Percentiles rank a stretch among this genome's conserved stretches.
Conservation (phyloP, 2,888 invertebrate genomes). For the Ceriagrion tenellum region DNA sequence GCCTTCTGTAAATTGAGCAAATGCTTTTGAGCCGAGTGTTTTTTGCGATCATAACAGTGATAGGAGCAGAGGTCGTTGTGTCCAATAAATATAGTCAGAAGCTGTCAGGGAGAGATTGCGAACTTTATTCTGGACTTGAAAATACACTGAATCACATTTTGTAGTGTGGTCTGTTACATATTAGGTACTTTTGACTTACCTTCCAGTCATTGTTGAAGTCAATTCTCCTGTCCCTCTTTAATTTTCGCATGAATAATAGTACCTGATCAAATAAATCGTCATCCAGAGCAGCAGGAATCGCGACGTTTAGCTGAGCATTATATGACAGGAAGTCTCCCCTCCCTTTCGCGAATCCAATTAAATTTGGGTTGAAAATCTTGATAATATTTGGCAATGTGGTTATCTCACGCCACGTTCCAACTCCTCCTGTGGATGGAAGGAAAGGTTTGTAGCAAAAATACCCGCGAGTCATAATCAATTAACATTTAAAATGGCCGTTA, state of each 20-base stretch:
- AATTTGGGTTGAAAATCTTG: conserved; percentile 71
- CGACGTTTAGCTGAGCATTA: conserved; percentile 83
- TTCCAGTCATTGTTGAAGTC: conserved; percentile 83
- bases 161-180: too few species aligned
- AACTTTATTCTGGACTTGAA: background rate
- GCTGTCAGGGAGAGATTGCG: conserved; percentile 61
- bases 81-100: conserved; percentile 71
- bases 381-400: conserved; percentile 70
- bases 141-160: too few species aligned
- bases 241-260: conserved; percentile 79
- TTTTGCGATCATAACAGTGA: conserved; percentile 69
- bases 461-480: background rate
- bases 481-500: too few species aligned
- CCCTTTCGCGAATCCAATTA: conserved; percentile 73
- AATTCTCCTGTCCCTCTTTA: conserved; percentile 80
- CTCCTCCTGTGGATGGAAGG: conserved; percentile 71
- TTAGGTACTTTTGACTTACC: conserved; percentile 74
- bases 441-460: background rate
- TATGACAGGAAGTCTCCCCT: conserved; percentile 70
- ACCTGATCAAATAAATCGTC: conserved; percentile 84
- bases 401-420: conserved; percentile 69
- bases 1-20: conserved; percentile 78
- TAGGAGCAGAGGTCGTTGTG: conserved; percentile 71
- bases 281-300: conserved; percentile 87
- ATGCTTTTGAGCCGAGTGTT: conserved; percentile 75